A percentile compares a stretch with the other conserved stretches of the same genome.
These are phyloP conservation scores for Podilymbus podiceps DNA, from an alignment of 2,113 vertebrate species.

Conservation along the genomic window DNA sequence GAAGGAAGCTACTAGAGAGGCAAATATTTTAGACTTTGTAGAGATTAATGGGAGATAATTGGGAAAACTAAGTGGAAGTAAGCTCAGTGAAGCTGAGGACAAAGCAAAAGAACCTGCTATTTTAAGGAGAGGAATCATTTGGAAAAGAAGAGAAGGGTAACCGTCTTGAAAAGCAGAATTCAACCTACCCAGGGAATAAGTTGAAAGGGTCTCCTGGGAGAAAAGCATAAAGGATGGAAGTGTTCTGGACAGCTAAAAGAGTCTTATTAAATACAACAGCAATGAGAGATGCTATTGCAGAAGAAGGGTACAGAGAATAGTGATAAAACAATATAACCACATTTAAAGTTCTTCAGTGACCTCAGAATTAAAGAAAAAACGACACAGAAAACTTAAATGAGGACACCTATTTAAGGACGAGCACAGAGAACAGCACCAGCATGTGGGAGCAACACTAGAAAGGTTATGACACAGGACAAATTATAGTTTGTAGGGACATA, in stretches of 20 bases:
- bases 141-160: not conserved
- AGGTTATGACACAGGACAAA: not conserved
- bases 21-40: not conserved
- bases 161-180: not conserved
- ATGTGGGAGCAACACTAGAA: not conserved
- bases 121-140: not conserved
- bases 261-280: not conserved
- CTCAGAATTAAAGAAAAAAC: not conserved
- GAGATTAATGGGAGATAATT: not conserved
- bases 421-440: not conserved
- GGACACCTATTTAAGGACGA: not conserved
- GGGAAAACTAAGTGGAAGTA: not conserved
- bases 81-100: not conserved
- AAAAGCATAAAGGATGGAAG: not conserved
- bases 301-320: not conserved
- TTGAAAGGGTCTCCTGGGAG: not conserved
- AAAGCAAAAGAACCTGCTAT: not conserved
- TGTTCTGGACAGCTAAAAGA: not conserved
- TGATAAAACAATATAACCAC: not conserved
- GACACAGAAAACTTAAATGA: not conserved
- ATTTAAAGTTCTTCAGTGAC: not conserved
- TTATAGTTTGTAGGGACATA: not conserved
- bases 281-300: not conserved
- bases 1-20: not conserved
- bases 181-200: not conserved